Percentiles rank a stretch among this genome's conserved stretches.
Conservation (phyloP, 2,113 vertebrate species). For the Sceloporus undulatus region DNA sequence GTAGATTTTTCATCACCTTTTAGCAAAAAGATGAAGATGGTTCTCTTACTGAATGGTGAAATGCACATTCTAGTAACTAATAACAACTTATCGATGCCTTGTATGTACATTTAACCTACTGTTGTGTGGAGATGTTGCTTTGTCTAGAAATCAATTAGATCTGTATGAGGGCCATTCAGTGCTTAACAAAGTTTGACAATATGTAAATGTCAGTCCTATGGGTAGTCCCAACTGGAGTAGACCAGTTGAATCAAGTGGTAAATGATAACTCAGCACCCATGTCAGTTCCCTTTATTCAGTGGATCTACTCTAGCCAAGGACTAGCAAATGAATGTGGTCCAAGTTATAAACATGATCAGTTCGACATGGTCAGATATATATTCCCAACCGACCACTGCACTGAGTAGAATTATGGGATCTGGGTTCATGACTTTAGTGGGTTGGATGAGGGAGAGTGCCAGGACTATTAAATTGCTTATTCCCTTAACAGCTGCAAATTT, state of each 20-base stretch:
- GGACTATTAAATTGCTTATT: neutral
- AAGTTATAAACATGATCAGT: neutral
- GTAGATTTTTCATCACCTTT: neutral
- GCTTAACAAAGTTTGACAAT: neutral
- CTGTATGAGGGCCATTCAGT: neutral
- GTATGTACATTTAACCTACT: neutral
- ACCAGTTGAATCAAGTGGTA: too few species aligned
- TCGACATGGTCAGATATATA: slow-evolving; percentile 6
- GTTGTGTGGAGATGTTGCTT: neutral
- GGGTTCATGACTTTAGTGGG: neutral
- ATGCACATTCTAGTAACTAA: neutral
- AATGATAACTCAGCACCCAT: too few species aligned
- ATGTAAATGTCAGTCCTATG: neutral
- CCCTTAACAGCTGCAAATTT: neutral
- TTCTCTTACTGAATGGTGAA: neutral
- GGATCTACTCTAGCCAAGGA: too few species aligned
- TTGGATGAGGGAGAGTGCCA: neutral
- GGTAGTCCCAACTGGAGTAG: too few species aligned
- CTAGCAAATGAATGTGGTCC: too few species aligned
- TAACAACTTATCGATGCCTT: neutral
- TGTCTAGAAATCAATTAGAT: slow-evolving; percentile 31
- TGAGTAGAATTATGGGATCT: neutral
- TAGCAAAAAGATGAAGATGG: neutral
- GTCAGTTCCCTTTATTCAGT: too few species aligned
- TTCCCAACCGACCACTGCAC: neutral